phyloP scores from a whole-genome alignment of 1,140 invertebrate genomes.

The Pachyrhynchus sulphureomaculatus region DNA sequence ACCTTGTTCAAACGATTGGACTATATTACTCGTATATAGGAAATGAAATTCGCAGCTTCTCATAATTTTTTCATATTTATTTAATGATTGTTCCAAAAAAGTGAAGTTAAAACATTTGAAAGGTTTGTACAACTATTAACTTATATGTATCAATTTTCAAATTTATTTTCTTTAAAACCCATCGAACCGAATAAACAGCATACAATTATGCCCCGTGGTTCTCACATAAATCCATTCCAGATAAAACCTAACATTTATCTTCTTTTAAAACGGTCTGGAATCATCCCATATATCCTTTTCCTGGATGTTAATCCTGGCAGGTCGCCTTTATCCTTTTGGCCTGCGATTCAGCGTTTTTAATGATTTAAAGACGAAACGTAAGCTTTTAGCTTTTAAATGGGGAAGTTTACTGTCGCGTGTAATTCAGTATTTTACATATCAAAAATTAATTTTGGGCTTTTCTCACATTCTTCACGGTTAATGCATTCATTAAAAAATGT shows the following conservation, averaged over 20 bases:
- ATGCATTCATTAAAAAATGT: too few relatives aligned
- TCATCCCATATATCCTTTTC: conserved; percentile 39
- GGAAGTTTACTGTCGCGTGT: conserved; percentile 4
- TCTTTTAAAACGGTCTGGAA: conserved; percentile 33
- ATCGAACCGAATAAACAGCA: conserved; percentile 37
- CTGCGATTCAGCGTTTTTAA: conserved; percentile 37
- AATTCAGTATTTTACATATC: not conserved
- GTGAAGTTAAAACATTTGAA: too few relatives aligned
- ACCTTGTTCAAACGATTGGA: too few relatives aligned
- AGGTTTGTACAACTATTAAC: too few relatives aligned
- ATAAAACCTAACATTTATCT: conserved; percentile 40
- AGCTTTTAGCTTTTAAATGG: conserved; percentile 3
- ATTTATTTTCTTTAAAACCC: not conserved
- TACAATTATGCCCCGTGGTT: conserved; percentile 37
- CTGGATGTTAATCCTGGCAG: conserved; percentile 39
- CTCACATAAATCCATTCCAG: conserved; percentile 37
- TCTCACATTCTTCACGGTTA: too few relatives aligned
- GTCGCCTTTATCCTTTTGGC: conserved; percentile 29
- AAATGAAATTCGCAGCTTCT: too few relatives aligned
- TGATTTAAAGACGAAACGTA: conserved; percentile 33
- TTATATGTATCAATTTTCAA: too few relatives aligned
- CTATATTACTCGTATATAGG: too few relatives aligned
- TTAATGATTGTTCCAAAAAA: too few relatives aligned
- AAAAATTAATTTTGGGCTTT: not conserved
- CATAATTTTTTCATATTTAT: too few relatives aligned